Conservation (phyloP, 2,888 invertebrate species). For the Actias luna region DNA sequence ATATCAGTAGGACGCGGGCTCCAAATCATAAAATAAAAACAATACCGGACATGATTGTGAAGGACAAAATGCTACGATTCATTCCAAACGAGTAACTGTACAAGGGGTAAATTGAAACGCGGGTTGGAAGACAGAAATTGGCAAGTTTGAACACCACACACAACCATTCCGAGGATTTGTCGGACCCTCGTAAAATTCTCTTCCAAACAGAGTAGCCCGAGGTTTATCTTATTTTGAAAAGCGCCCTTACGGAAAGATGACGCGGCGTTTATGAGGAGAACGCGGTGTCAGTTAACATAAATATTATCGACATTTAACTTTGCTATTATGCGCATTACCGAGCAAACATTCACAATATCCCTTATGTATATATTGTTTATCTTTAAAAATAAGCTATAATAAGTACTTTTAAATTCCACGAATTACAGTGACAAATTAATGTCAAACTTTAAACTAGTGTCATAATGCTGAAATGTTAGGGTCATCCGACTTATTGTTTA, state of each 20-base stretch:
- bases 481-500: too few relatives aligned
- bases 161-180: conserved; percentile 59
- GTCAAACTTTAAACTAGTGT: too few relatives aligned
- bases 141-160: conserved; percentile 53
- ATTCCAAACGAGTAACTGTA: conserved; percentile 49
- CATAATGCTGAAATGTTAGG: too few relatives aligned
- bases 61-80: conserved; percentile 59
- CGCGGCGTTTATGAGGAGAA: conserved; percentile 40
- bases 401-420: too few relatives aligned
- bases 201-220: conserved; percentile 46
- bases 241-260: conserved; percentile 46
- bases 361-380: too few relatives aligned
- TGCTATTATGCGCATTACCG: conserved; percentile 11
- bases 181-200: conserved; percentile 66
- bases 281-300: conserved; percentile 14
- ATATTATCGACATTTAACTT: not conserved
- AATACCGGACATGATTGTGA: conserved; percentile 43
- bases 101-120: conserved; percentile 69
- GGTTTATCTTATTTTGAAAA: conserved; percentile 63
- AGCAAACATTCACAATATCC: not conserved
- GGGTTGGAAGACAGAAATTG: conserved; percentile 53
- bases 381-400: too few relatives aligned
- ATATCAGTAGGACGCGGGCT: not conserved
- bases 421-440: too few relatives aligned
- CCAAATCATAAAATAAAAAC: conserved; percentile 52